Conservation (phyloP, 53 echinoderm and acorn worm species). For the Mesocentrotus franciscanus region DNA sequence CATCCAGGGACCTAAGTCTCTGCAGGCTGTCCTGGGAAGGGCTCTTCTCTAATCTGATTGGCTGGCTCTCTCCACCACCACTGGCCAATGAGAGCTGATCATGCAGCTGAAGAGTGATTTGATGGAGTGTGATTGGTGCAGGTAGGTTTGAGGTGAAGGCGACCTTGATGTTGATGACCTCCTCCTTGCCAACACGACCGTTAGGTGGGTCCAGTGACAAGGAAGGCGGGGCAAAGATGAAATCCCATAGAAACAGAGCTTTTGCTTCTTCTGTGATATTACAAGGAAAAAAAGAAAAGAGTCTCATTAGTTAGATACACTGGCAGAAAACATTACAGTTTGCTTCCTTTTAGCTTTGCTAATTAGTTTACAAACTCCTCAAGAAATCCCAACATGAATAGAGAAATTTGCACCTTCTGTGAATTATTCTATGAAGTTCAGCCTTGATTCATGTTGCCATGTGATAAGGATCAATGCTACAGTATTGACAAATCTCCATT, state of each 20-base stretch:
- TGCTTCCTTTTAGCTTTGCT: too few species aligned
- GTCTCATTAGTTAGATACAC: too few species aligned
- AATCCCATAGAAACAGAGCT: slow-evolving; percentile 72
- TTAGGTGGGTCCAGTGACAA: slow-evolving; percentile 73
- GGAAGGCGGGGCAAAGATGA: slow-evolving; percentile 70
- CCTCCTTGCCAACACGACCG: slow-evolving; percentile 75
- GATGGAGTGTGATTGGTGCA: slow-evolving; percentile 73
- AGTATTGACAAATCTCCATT: too few species aligned
- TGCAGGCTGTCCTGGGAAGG: slow-evolving; percentile 81
- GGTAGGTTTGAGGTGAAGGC: slow-evolving; percentile 79
- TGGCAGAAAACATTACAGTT: too few species aligned
- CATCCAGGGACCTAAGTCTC: slow-evolving; percentile 62
- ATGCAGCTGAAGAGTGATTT: slow-evolving; percentile 76
- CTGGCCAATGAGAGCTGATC: slow-evolving; percentile 58
- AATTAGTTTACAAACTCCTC: too few species aligned
- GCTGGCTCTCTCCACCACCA: slow-evolving; percentile 42
- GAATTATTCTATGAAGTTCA: too few species aligned
- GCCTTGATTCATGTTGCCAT: too few species aligned
- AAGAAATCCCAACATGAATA: too few species aligned
- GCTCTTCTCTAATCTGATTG: slow-evolving; percentile 71
- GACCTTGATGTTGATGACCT: slow-evolving; percentile 70
- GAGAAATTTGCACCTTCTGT: too few species aligned
- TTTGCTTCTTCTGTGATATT: neutral
- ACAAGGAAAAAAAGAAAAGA: neutral
- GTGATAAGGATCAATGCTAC: too few species aligned